Evolutionary conservation across 1,140 invertebrate genomes (phyloP).

Genomic region (Drusus annulatus): DNA sequence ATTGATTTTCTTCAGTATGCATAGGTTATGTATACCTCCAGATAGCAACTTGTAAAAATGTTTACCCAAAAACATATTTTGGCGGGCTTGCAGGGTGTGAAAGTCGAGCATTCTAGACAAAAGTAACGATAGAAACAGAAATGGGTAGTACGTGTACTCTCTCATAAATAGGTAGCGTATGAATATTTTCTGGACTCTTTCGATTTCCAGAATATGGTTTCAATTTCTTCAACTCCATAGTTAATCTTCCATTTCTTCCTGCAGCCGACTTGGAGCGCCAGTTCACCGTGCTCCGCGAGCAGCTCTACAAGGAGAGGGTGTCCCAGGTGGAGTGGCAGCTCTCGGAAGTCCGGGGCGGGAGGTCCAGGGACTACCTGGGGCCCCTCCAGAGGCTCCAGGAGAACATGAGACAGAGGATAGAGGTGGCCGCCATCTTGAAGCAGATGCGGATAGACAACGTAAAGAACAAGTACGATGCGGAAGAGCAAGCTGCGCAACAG

Average conservation of each 20-base stretch:
- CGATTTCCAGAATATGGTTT: no score
- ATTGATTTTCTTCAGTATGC: no score
- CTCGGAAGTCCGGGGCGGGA: constrained; percentile 86
- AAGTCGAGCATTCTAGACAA: no score
- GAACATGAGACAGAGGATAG: constrained; percentile 87
- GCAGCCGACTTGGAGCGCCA: constrained; percentile 88
- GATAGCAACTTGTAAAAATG: no score
- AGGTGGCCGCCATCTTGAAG: constrained; percentile 90
- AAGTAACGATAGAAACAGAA: no score
- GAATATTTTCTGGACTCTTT: no score
- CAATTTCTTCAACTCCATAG: no score
- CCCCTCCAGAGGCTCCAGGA: constrained; percentile 89
- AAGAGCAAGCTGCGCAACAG: constrained; percentile 89
- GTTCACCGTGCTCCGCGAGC: constrained; percentile 89
- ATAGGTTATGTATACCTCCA: no score
- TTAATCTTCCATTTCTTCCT: constrained; percentile 5
- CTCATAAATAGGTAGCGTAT: no score
- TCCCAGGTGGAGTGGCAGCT: constrained; percentile 86
- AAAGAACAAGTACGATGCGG: constrained; percentile 89
- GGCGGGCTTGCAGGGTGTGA: no score
- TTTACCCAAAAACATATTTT: no score
- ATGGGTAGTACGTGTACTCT: no score
- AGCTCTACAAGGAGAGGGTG: constrained; percentile 90
- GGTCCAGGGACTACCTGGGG: constrained; percentile 89
- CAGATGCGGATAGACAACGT: constrained; percentile 87